phyloP scores from a whole-genome alignment of 2,797 vertebrate species.

The Poecilia wingei region DNA sequence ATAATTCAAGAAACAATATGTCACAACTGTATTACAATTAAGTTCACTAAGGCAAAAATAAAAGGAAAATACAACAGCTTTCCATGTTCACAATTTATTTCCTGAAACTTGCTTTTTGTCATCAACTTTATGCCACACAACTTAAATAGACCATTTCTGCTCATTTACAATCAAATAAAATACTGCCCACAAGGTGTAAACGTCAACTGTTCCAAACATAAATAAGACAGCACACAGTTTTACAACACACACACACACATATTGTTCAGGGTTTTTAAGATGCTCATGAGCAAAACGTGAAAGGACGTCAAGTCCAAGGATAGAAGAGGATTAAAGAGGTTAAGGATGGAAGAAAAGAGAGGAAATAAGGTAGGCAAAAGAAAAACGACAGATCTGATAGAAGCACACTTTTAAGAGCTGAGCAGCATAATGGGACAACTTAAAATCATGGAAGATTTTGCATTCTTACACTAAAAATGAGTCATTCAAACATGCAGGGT shows the following conservation, averaged over 20 bases:
- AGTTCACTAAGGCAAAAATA: neutral
- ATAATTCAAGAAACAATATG: neutral
- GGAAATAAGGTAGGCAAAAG: conserved; percentile 25
- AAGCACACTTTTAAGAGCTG: conserved; percentile 72
- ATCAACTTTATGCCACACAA: conserved; percentile 47
- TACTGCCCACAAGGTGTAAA: conserved; percentile 24
- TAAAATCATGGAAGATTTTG: conserved; percentile 38
- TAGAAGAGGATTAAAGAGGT: conserved; percentile 6
- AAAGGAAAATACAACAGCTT: conserved; percentile 25
- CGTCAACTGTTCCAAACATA: conserved; percentile 36
- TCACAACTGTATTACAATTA: neutral
- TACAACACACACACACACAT: conserved; percentile 6
- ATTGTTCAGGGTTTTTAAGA: conserved; percentile 29
- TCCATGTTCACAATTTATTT: conserved; percentile 71
- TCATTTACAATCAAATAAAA: conserved; percentile 31
- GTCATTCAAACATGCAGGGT: conserved; percentile 53
- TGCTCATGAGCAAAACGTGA: conserved; percentile 23
- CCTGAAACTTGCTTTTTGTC: conserved; percentile 36
- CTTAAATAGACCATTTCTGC: conserved; percentile 35
- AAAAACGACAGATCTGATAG: conserved; percentile 65
- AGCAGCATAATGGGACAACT: conserved; percentile 77
- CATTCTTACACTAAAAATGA: conserved; percentile 31
- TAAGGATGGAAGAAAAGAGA: conserved; percentile 12
- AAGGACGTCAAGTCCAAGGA: conserved; percentile 7
- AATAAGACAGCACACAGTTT: conserved; percentile 23